These are phyloP conservation scores for Pseudococcus longispinus DNA, from an alignment of 2,888 invertebrate species.

Conservation along the genomic window DNA sequence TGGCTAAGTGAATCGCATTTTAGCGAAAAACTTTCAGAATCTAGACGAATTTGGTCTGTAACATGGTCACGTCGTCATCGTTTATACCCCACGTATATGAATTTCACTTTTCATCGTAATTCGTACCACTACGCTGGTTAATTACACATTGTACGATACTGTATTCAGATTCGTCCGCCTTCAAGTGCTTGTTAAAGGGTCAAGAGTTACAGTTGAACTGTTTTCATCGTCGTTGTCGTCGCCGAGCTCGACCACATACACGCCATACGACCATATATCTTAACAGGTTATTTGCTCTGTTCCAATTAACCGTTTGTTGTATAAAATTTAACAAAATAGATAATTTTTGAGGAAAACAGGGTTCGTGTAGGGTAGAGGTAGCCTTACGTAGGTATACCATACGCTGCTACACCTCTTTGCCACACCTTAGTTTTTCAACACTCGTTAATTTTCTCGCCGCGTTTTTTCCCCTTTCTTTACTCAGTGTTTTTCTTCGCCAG, in stretches of 20 bases:
- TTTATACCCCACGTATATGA: neutral
- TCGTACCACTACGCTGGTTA: neutral
- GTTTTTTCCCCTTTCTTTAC: neutral
- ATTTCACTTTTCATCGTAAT: conserved; percentile 16
- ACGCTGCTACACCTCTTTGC: neutral
- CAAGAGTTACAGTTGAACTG: conserved; percentile 7
- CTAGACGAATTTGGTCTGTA: neutral
- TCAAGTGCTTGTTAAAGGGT: conserved; percentile 7
- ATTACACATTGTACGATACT: neutral
- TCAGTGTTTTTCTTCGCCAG: neutral
- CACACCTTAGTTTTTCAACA: neutral
- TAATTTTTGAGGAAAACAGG: neutral
- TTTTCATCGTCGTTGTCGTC: neutral
- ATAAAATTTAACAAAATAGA: conserved; percentile 12
- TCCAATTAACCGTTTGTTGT: conserved; percentile 7
- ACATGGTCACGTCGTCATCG: neutral
- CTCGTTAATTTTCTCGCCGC: conserved; percentile 10
- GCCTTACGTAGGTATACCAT: neutral
- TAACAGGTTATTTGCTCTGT: conserved; percentile 13
- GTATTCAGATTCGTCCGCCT: neutral
- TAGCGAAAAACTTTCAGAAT: conserved; percentile 2
- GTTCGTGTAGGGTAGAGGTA: neutral
- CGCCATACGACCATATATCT: conserved; percentile 1
- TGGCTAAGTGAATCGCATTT: neutral
- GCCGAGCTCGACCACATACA: neutral